These are phyloP conservation scores for Hafferia zeledoni DNA, from an alignment of 2,797 vertebrate genomes.

Conservation along the genomic window DNA sequence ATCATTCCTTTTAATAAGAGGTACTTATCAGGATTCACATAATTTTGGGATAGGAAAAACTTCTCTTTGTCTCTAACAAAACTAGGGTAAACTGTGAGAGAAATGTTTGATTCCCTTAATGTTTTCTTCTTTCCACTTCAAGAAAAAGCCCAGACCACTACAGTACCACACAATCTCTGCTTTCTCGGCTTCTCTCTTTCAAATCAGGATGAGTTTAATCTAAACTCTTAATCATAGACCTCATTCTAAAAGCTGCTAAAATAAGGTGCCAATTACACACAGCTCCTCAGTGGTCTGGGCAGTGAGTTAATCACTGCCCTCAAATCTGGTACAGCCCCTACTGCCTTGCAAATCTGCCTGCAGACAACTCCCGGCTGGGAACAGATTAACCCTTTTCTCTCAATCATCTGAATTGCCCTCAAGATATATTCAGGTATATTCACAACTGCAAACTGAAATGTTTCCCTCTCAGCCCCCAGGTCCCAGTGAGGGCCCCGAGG, in stretches of 20 bases:
- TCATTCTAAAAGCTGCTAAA: not conserved
- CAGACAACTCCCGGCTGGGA: not conserved
- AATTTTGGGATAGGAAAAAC: not conserved
- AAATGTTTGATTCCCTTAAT: not conserved
- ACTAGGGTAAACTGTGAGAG: not conserved
- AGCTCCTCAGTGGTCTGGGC: not conserved
- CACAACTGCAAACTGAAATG: not conserved
- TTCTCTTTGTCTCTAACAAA: constrained; percentile 17
- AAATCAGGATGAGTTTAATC: constrained; percentile 11
- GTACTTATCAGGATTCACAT: constrained; percentile 2
- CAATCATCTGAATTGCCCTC: not conserved
- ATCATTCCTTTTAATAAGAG: constrained; percentile 36
- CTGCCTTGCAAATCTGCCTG: constrained; percentile 7
- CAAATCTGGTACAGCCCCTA: not conserved
- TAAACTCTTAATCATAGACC: constrained; percentile 31
- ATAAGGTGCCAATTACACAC: constrained; percentile 1
- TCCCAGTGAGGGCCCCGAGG: not conserved
- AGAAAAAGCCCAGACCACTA: not conserved
- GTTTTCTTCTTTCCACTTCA: not conserved
- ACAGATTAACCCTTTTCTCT: not conserved
- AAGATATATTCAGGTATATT: not conserved
- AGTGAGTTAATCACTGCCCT: constrained; percentile 6
- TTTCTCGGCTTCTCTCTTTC: not conserved
- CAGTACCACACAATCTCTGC: not conserved
- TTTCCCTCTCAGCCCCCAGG: not conserved